phyloP scores from a whole-genome alignment of 2,113 vertebrate species.

The Nothobranchius kuhntae region DNA sequence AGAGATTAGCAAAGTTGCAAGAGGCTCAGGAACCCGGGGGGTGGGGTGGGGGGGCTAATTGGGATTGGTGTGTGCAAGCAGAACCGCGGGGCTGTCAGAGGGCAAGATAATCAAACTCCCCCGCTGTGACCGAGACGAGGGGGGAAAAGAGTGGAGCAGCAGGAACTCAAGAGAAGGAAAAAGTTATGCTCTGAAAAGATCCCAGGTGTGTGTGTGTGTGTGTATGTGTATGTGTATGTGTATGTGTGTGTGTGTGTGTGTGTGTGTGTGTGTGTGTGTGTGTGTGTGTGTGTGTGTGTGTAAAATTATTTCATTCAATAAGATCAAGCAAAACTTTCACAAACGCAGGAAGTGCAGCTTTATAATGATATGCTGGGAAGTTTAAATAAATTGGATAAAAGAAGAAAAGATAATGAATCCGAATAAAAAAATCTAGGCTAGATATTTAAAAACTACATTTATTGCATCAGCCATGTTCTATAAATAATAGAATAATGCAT shows the following conservation, averaged over 20 bases:
- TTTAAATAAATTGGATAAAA: no score
- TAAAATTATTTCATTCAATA: slow-evolving; percentile 5
- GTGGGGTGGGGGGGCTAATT: slow-evolving; percentile 34
- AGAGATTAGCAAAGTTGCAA: slow-evolving; percentile 52
- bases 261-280: no score
- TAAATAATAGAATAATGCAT: background rate
- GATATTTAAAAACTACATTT: no score
- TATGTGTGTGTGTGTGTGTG: no score
- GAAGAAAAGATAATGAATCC: no score
- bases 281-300: no score
- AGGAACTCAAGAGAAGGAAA: background rate
- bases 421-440: no score
- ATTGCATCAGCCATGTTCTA: no score
- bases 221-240: no score
- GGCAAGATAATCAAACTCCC: slow-evolving; percentile 50
- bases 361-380: background rate
- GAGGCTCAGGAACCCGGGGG: slow-evolving; percentile 17
- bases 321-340: background rate
- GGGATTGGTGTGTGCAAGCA: slow-evolving; percentile 35
- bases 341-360: background rate
- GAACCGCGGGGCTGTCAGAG: slow-evolving; percentile 36
- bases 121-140: slow-evolving; percentile 48
- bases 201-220: background rate
- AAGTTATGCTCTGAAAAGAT: slow-evolving; percentile 18
- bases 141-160: slow-evolving; percentile 22